These are phyloP conservation scores for Lysiphlebus fabarum DNA, from an alignment of 1,140 invertebrate genomes.

Conservation along the genomic window DNA sequence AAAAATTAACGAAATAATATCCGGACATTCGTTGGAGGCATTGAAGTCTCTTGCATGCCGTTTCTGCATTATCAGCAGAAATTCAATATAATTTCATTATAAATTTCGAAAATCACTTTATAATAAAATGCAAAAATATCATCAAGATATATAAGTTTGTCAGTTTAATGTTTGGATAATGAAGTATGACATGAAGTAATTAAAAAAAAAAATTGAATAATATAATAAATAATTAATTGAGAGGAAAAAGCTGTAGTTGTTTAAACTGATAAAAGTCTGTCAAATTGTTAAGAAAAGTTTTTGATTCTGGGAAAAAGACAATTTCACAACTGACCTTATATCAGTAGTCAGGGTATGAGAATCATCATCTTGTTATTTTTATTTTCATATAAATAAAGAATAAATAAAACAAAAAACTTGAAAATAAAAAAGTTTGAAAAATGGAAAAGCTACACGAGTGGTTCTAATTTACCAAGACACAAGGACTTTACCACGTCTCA, in stretches of 20 bases:
- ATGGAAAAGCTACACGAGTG: slow-evolving; percentile 32
- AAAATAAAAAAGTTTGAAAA: slow-evolving; percentile 27
- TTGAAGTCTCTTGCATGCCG: slow-evolving; percentile 44
- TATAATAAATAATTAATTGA: not conserved
- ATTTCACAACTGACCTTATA: too few species aligned
- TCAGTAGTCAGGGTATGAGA: too few species aligned
- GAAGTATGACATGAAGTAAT: slow-evolving; percentile 1
- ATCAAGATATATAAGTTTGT: slow-evolving; percentile 18
- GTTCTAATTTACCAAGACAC: slow-evolving; percentile 52
- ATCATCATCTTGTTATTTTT: too few species aligned
- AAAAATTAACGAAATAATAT: too few species aligned
- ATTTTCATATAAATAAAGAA: not conserved
- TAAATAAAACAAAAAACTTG: not conserved
- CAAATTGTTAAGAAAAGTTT: too few species aligned
- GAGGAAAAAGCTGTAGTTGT: slow-evolving; percentile 19
- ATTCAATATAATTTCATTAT: slow-evolving; percentile 6
- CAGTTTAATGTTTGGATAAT: not conserved
- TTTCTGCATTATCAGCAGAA: slow-evolving; percentile 18
- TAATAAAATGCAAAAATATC: slow-evolving; percentile 2
- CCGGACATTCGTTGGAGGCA: slow-evolving; percentile 28
- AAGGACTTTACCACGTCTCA: slow-evolving; percentile 50
- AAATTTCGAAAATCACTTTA: not conserved
- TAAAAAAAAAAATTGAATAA: not conserved
- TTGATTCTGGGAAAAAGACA: too few species aligned
- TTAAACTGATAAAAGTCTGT: too few species aligned